These are phyloP conservation scores for Conus canariensis DNA, from an alignment of 2,888 invertebrate genomes.

Conservation along the genomic window DNA sequence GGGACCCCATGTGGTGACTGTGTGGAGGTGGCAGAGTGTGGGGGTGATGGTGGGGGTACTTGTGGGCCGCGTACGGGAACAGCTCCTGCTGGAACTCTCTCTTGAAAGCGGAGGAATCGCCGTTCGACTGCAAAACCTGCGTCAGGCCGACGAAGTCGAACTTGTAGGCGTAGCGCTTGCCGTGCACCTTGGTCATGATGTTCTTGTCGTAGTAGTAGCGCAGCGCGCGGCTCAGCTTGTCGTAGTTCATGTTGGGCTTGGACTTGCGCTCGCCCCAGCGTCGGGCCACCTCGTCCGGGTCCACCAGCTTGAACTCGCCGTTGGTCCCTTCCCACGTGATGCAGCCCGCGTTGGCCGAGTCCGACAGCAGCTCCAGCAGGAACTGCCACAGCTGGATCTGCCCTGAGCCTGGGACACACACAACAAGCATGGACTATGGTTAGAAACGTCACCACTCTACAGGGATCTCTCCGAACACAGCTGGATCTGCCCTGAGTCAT, in stretches of 20 bases:
- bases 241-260: slow-evolving; percentile 99
- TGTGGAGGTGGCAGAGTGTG: slow-evolving; percentile 83
- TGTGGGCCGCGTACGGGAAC: slow-evolving; percentile 82
- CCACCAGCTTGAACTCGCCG: slow-evolving; percentile 96
- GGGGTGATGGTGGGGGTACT: slow-evolving; percentile 89
- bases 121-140: slow-evolving; percentile 84
- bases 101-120: slow-evolving; percentile 93
- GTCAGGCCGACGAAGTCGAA: slow-evolving; percentile 97
- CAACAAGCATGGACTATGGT: no score
- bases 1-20: slow-evolving; percentile 56
- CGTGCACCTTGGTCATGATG: slow-evolving; percentile 98
- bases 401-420: slow-evolving; percentile 82
- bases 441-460: no score
- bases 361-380: slow-evolving; percentile 95
- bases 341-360: slow-evolving; percentile 91
- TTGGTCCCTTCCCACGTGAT: slow-evolving; percentile 98
- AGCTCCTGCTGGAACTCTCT: slow-evolving; percentile 93
- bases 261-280: slow-evolving; percentile 97
- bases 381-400: slow-evolving; percentile 99
- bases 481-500: not conserved
- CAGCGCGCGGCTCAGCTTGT: slow-evolving; percentile 95
- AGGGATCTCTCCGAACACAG: not conserved
- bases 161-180: slow-evolving; percentile 96
- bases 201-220: slow-evolving; percentile 99
- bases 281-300: slow-evolving; percentile 96